These are phyloP conservation scores for Nymphalis io DNA, from an alignment of 1,140 invertebrate genomes.

Conservation along the genomic window DNA sequence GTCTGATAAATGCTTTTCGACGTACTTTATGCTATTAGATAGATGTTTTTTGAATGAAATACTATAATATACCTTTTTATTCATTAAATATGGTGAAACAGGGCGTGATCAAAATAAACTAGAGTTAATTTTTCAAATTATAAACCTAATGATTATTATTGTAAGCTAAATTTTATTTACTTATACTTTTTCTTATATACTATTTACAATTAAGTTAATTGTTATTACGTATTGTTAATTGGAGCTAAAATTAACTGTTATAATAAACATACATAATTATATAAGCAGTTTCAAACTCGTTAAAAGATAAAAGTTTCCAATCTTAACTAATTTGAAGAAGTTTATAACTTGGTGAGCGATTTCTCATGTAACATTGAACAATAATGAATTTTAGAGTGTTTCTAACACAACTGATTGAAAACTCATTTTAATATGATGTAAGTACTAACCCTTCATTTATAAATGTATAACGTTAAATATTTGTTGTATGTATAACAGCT, in stretches of 20 bases:
- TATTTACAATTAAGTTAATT: no score
- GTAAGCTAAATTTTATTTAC: no score
- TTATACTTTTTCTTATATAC: no score
- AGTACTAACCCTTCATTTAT: not conserved
- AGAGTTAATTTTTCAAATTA: no score
- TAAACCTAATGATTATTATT: no score
- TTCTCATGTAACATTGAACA: slow-evolving; percentile 1
- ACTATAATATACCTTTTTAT: no score
- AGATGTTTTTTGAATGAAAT: not conserved
- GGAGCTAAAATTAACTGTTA: no score
- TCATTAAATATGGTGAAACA: no score
- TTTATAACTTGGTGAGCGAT: not conserved
- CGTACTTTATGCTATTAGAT: not conserved
- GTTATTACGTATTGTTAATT: no score
- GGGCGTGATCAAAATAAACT: no score
- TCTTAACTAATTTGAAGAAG: slow-evolving; percentile 8
- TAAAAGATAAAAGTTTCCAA: slow-evolving; percentile 11
- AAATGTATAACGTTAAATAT: slow-evolving; percentile 1
- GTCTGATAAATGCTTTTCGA: slow-evolving; percentile 11
- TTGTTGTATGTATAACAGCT: not conserved
- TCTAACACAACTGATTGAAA: slow-evolving; percentile 5
- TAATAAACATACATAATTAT: not conserved
- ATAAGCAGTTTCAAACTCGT: slow-evolving; percentile 2
- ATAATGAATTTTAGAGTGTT: slow-evolving; percentile 7
- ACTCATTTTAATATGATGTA: not conserved